phyloP scores from a whole-genome alignment of 2,797 vertebrate species.

The Helostoma temminkii region DNA sequence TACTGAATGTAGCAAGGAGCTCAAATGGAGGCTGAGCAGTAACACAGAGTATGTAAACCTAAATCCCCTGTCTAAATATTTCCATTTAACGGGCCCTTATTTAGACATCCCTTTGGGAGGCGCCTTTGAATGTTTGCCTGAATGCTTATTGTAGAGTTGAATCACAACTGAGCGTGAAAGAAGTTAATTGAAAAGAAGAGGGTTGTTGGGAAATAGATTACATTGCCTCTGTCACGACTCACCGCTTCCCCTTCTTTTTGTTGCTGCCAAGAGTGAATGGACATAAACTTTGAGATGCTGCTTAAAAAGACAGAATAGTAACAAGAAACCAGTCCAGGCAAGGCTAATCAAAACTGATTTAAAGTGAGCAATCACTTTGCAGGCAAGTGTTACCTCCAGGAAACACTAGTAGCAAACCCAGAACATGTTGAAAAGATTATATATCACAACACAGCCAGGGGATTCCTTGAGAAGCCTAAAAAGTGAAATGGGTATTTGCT shows the following conservation, averaged over 20 bases:
- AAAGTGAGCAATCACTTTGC: constrained; percentile 17
- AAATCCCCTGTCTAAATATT: constrained; percentile 57
- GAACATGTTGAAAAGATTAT: constrained; percentile 5
- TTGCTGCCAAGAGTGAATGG: constrained; percentile 39
- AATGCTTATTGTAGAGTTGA: constrained; percentile 54
- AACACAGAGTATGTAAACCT: constrained; percentile 28
- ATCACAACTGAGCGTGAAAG: constrained; percentile 57
- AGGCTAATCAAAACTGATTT: constrained; percentile 22
- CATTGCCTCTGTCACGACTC: constrained; percentile 39
- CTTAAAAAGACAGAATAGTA: constrained; percentile 12
- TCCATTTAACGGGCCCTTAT: constrained; percentile 51
- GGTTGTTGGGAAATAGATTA: constrained; percentile 42
- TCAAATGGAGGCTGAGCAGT: constrained; percentile 28
- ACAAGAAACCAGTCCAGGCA: constrained; percentile 29
- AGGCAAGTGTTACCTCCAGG: constrained; percentile 4
- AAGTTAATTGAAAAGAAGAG: constrained; percentile 65
- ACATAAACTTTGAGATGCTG: constrained; percentile 27
- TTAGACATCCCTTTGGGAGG: constrained; percentile 51
- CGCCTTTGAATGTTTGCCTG: constrained; percentile 54
- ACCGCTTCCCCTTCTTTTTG: constrained; percentile 36
- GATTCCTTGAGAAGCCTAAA: background rate
- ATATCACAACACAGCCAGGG: background rate
- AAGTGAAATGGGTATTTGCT: background rate
- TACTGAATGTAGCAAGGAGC: constrained; percentile 14
- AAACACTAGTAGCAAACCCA: background rate